phyloP scores from a whole-genome alignment of 2,113 vertebrate species.

The Apteryx owenii region DNA sequence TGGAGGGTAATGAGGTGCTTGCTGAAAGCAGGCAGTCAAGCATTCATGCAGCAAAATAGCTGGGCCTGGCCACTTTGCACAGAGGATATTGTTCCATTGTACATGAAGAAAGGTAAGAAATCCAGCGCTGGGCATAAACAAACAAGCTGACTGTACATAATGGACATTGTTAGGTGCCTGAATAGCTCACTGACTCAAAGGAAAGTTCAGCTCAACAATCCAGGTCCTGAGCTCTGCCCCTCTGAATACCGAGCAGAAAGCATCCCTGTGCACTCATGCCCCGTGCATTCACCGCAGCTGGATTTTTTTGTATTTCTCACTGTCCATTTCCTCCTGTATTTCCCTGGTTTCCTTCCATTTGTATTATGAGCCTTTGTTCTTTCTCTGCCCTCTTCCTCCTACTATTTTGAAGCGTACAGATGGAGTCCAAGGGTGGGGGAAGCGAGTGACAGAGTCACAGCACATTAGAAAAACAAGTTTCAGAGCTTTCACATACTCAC shows the following conservation, averaged over 20 bases:
- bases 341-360: conserved; percentile 71
- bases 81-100: neutral
- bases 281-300: conserved; percentile 5
- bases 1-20: neutral
- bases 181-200: conserved; percentile 61
- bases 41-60: neutral
- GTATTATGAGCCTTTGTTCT: conserved; percentile 63
- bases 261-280: neutral
- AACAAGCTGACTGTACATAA: conserved; percentile 40
- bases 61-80: neutral
- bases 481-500: neutral
- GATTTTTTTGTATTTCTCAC: conserved; percentile 69
- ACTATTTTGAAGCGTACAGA: conserved; percentile 43
- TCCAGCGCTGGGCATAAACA: neutral
- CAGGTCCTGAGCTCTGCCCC: neutral
- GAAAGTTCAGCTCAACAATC: conserved; percentile 34
- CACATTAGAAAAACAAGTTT: conserved; percentile 53
- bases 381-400: conserved; percentile 73
- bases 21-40: neutral
- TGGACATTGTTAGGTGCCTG: conserved; percentile 65
- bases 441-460: neutral
- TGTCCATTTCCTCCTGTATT: conserved; percentile 69
- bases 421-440: neutral
- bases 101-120: neutral
- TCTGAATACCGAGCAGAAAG: conserved; percentile 41